phyloP scores from a whole-genome alignment of 2,888 invertebrate species.

The Apamea monoglypha region DNA sequence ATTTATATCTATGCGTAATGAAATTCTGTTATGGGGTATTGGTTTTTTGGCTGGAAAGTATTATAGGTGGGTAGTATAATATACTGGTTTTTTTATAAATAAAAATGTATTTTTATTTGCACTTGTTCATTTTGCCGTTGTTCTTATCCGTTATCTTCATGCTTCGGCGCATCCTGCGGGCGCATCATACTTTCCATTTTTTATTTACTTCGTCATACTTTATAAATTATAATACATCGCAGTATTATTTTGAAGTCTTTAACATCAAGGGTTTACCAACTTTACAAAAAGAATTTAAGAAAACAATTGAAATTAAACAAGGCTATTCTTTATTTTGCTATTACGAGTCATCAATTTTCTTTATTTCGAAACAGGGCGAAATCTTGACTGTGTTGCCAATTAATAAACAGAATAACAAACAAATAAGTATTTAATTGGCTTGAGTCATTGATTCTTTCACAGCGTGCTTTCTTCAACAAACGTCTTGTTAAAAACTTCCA shows the following conservation, averaged over 20 bases:
- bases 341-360: constrained; percentile 49
- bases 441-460: constrained; percentile 76
- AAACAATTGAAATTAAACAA: background rate
- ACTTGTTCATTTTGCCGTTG: constrained; percentile 10
- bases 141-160: constrained; percentile 20
- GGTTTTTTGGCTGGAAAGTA: constrained; percentile 38
- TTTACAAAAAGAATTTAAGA: background rate
- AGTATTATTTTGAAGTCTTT: background rate
- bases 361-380: constrained; percentile 36
- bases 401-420: constrained; percentile 69
- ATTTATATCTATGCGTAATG: constrained; percentile 64
- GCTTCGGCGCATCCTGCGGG: background rate
- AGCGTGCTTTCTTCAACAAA: constrained; percentile 66
- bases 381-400: constrained; percentile 61
- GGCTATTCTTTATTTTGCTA: constrained; percentile 29
- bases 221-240: background rate
- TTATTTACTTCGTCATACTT: background rate
- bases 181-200: background rate
- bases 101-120: background rate
- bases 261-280: background rate
- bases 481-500: constrained; percentile 89
- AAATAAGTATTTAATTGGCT: constrained; percentile 81
- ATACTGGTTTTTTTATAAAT: background rate
- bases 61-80: background rate
- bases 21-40: constrained; percentile 32